Conservation (phyloP, 2,888 invertebrate species). For the Xylota sylvarum region DNA sequence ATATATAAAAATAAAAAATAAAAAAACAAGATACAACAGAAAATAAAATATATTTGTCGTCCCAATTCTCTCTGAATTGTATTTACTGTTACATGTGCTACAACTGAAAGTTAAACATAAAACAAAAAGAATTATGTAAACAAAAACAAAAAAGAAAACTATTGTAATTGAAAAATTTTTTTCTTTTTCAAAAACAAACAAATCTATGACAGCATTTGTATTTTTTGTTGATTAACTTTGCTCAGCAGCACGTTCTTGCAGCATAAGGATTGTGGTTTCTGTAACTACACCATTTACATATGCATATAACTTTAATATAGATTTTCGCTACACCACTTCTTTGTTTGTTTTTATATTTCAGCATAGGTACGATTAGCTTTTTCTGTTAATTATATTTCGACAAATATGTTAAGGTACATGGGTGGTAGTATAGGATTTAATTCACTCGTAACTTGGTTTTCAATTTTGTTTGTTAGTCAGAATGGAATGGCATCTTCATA, state of each 20-base stretch:
- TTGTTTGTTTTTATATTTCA: background rate
- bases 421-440: too few species aligned
- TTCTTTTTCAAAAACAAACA: constrained; percentile 2
- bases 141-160: too few species aligned
- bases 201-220: constrained; percentile 48
- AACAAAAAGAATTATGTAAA: background rate
- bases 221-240: constrained; percentile 42
- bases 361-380: background rate
- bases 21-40: constrained; percentile 43
- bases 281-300: constrained; percentile 34
- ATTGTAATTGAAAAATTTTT: constrained; percentile 22
- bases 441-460: too few species aligned
- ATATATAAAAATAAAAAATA: constrained; percentile 47
- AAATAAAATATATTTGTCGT: constrained; percentile 58
- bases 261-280: constrained; percentile 73
- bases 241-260: constrained; percentile 19
- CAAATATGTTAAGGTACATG: background rate
- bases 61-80: constrained; percentile 64
- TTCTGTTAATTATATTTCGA: constrained; percentile 10
- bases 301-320: constrained; percentile 4
- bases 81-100: constrained; percentile 67
- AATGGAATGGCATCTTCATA: too few species aligned
- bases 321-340: background rate
- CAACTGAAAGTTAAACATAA: constrained; percentile 58
- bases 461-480: too few species aligned